Evolutionary conservation across 2,888 invertebrate species (phyloP), one percentile per base, ranked within the genome.

Genomic region (Thelaira solivaga): DNA sequence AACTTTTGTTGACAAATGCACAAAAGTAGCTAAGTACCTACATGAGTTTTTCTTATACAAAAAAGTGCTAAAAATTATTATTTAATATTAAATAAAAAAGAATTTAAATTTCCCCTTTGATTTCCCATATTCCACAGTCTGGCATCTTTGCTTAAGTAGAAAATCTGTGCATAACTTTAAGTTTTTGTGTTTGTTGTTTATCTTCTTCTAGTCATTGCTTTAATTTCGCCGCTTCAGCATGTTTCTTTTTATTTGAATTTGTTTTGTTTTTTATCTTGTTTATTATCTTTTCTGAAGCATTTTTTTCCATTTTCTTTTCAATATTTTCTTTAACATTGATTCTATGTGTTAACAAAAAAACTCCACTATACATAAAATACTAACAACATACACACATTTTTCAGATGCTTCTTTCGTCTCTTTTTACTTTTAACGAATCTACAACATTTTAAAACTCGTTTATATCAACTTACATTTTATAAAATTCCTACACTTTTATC

Each of bases 221-320:
- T 67, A 57, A 76, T 80, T 68, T 79, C 74, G 76, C 76, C 71
- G 74, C 73, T 67, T 72, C 76, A 79, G 62, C 79, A 74, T 68
- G 67, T 69, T 59, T 79, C 16, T 18, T 55, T 26, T 77, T 59
- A 24, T 67, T 69, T 68, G 68, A 57, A 59, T 59, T 39, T n/a
- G 11, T 29, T 64, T 41, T 34, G 8, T 34, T 29, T 39, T 53
- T 69, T 57, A 36, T 45, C 2, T 1, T 16, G 43, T 36, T 55
- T 75, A 45, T 55, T 57, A 43, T 53, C 45, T 36, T 61, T n/a
- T n/a, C 18, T 16, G 20, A 10, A 39, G 20, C 24, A 11, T 59
- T 61, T 10, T 39, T 13, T 53, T 20, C n/a, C n/a, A n/a, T n/a
- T n/a, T 39, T 64, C 57, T 53, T 20, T 61, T 61, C 24, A 24